Evolutionary conservation across 2,888 invertebrate genomes (phyloP).

Genomic region (Cephus pygmeus): DNA sequence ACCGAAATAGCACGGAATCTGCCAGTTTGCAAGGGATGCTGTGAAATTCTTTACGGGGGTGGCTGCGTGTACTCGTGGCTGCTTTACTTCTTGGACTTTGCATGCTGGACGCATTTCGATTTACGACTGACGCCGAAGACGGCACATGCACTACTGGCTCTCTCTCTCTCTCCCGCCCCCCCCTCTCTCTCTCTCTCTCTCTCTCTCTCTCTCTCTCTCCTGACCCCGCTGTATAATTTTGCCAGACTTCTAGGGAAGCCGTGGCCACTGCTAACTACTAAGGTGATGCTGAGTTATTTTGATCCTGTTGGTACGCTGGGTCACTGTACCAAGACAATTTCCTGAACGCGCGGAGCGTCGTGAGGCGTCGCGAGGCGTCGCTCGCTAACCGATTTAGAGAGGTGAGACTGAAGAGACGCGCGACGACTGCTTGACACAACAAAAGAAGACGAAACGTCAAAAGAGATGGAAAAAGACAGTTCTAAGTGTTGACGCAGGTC

Average conservation of each 20-base stretch:
- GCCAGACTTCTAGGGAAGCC: constrained; percentile 16
- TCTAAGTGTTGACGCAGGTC: neutral
- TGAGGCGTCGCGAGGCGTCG: constrained; percentile 11
- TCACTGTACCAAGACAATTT: constrained; percentile 53
- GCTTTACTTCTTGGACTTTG: neutral
- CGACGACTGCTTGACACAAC: neutral
- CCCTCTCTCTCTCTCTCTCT: too few relatives aligned
- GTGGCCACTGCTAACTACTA: constrained; percentile 2
- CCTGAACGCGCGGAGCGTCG: constrained; percentile 27
- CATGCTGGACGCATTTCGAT: neutral
- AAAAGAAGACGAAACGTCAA: neutral
- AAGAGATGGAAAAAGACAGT: neutral
- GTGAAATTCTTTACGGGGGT: neutral
- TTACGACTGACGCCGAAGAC: neutral
- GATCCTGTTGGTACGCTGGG: constrained; percentile 41
- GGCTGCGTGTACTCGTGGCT: neutral
- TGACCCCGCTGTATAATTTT: neutral
- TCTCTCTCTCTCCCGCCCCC: too few relatives aligned
- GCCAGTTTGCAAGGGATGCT: neutral
- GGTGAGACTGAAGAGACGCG: constrained; percentile 10
- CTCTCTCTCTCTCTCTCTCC: neutral
- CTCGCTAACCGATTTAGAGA: constrained; percentile 26
- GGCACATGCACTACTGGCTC: neutral
- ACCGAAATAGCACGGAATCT: neutral
- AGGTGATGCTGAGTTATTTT: constrained; percentile 46